Percentiles rank a stretch among this genome's conserved stretches.
phyloP scores from a whole-genome alignment of 2,888 invertebrate species.

The Plebejus argus region DNA sequence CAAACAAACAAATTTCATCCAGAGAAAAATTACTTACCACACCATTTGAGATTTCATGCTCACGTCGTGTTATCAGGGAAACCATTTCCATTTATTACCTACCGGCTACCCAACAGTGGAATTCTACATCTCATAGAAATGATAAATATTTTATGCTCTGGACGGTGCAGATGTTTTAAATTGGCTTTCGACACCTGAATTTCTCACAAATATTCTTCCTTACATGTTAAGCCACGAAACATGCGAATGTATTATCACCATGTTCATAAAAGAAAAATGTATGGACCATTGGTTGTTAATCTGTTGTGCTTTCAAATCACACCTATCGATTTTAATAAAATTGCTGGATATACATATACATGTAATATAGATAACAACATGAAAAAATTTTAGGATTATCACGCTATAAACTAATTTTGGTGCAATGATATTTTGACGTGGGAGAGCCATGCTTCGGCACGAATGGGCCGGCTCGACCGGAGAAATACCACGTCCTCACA shows the following conservation, averaged over 20 bases:
- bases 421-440: too few species aligned
- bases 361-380: too few species aligned
- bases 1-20: background rate
- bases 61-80: background rate
- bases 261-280: too few species aligned
- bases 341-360: too few species aligned
- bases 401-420: too few species aligned
- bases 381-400: too few species aligned
- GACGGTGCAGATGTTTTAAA: constrained; percentile 33
- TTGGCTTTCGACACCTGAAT: constrained; percentile 33
- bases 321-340: too few species aligned
- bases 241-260: background rate
- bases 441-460: too few species aligned
- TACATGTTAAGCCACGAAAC: constrained; percentile 20
- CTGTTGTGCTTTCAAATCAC: too few species aligned
- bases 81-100: background rate
- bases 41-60: background rate
- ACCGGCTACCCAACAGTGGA: background rate
- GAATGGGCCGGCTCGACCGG: too few species aligned
- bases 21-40: background rate
- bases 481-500: too few species aligned
- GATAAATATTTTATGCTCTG: constrained; percentile 20
- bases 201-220: constrained; percentile 22
- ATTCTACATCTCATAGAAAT: constrained; percentile 12
- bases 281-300: too few species aligned